Evolutionary conservation across 2,888 invertebrate genomes (phyloP), one percentile per base, ranked within the genome.

Genomic region (Arctia plantaginis): DNA sequence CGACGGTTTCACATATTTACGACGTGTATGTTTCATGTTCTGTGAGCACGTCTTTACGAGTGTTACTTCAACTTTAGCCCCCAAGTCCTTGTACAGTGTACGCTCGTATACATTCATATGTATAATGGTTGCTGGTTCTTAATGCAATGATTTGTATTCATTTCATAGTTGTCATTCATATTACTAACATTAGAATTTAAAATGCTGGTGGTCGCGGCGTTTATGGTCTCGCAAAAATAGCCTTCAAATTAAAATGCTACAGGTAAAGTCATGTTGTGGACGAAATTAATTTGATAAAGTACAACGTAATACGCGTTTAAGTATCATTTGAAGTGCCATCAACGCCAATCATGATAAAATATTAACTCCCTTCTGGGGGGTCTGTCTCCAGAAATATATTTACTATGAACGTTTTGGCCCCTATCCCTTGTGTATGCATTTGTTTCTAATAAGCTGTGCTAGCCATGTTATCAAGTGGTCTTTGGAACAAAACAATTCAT

Each of bases 11-110:
- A 69, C 69, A 30, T 13, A 13, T 39, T 64, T 64, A 10, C 68
- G 23, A 64, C n/a, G n/a, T n/a, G n/a, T 64, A 69, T 64, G n/a
- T 27, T 8, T 47, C n/a, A 47, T 51, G 33, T 27, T 13, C 41
- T 13, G 10, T 8, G n/a, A 66, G 55, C 27, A 39, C 41, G 55
- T 27, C 20, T 33, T n/a, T 30, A 33, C 10, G 23, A 41, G 27
- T 23, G 27, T 12, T 41, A 44, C 66, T 70, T 70, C 41, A 66
- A 69, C 69, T 74, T 74, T 70, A 59, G 55, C 73, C 39, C 69
- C n/a, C 44, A 33, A 44, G 68, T n/a, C 67, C 72, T 66, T 27
- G 72, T 7, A 13, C n/a, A 27, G n/a, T 51, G 23, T 23, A 6
- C 62, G 7, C 33, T 51, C 41, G 27, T 39, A 12, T 55, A 55